Evolutionary conservation across 2,888 invertebrate species (phyloP).

Genomic region (Cistogaster globosa): DNA sequence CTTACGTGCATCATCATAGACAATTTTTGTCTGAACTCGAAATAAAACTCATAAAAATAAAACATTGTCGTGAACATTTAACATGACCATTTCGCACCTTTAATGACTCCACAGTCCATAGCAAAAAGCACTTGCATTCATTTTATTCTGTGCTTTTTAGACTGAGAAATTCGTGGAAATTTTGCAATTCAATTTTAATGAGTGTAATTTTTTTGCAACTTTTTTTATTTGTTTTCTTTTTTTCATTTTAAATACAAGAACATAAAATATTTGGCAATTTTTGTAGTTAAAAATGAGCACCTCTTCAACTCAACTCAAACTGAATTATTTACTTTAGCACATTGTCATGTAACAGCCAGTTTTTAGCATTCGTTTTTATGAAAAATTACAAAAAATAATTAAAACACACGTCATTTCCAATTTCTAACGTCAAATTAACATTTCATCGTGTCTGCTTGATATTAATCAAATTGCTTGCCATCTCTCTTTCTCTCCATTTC

Average conservation of each 20-base stretch:
- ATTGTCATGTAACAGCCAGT: constrained; percentile 64
- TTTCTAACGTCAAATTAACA: constrained; percentile 74
- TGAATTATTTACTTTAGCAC: constrained; percentile 65
- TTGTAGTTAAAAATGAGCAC: constrained; percentile 42
- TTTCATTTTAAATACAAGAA: constrained; percentile 43
- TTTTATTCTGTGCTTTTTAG: neutral
- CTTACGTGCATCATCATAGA: constrained; percentile 43
- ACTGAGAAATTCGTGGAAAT: constrained; percentile 63
- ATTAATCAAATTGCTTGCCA: constrained; percentile 77
- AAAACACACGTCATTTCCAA: constrained; percentile 77
- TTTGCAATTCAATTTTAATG: constrained; percentile 63
- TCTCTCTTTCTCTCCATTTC: neutral
- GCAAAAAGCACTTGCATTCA: constrained; percentile 28
- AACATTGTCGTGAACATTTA: constrained; percentile 50
- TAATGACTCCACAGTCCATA: constrained; percentile 43
- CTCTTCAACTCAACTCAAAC: constrained; percentile 57
- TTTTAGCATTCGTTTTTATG: constrained; percentile 22
- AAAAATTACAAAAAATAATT: constrained; percentile 55
- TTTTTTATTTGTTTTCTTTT: constrained; percentile 25
- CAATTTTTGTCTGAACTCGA: constrained; percentile 27
- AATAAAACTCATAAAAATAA: constrained; percentile 20
- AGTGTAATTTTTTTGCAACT: constrained; percentile 53
- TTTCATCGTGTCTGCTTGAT: constrained; percentile 79
- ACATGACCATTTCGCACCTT: constrained; percentile 69
- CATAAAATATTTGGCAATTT: constrained; percentile 65